Evolutionary conservation across 2,797 vertebrate species (phyloP), one percentile per base, ranked within the genome.

Genomic region (Semaprochilodus insignis): DNA sequence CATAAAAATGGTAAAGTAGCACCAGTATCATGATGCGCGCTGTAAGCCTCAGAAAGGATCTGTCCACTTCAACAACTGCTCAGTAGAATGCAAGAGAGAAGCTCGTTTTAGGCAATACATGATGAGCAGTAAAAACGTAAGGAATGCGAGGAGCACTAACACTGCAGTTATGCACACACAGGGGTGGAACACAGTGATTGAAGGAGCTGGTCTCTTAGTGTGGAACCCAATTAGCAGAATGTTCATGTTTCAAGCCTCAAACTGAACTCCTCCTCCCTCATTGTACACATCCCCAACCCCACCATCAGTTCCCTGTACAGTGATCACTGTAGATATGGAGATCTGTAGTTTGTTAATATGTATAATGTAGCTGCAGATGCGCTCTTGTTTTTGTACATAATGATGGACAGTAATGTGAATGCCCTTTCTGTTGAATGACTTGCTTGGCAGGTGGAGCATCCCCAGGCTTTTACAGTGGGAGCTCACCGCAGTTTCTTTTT

Each of bases 331-430:
- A 93, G 92, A 94, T 91, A 92, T 79, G 63, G 87, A 93, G 89
- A 76, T 90, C 91, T 89, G 87, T 95, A 92, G 93, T 95, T 96
- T 95, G 96, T 97, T 96, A 94, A 97, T 97, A 96, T 98, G 96
- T 98, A 97, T 96, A 96, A 98, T 97, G 97, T 95, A 95, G 96
- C 95, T 93, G 93, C 92, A 90, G 91, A 93, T 91, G 93, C 95
- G 94, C 96, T 94, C 92, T 88, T 84, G 82, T 77, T 80, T 95
- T 92, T 99, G 97, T 98, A 97, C 96, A 98, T 97, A 97, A 90
- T 71, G 90, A 96, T 83, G 78, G 96, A 95, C 94, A 95, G 94
- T 97, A 95, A 97, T 97, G 97, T 98, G 96, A 97, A 98, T 93
- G 93, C 93, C 81, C 44, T 81, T 83, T 93, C 90, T 91, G 89